These are phyloP conservation scores for Rhorus exstirpatorius DNA, from an alignment of 2,888 invertebrate genomes.

Conservation along the genomic window DNA sequence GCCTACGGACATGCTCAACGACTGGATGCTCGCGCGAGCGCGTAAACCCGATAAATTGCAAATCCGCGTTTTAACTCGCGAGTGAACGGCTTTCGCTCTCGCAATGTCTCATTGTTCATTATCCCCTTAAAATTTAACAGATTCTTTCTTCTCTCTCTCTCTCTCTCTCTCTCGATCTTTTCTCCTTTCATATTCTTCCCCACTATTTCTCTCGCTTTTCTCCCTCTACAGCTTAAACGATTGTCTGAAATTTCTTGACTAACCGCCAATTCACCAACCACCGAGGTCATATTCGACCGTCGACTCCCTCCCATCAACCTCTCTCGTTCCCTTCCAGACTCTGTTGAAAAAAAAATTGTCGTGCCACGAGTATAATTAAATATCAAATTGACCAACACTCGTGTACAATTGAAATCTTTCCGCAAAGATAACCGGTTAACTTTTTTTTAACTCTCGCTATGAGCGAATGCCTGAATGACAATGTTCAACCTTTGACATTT, in stretches of 20 bases:
- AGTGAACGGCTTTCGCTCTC: constrained; percentile 13
- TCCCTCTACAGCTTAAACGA: constrained; percentile 6
- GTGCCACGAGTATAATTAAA: not conserved
- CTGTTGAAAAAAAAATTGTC: not conserved
- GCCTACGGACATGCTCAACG: constrained; percentile 77
- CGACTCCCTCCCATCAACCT: not conserved
- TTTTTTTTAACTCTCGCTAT: no score
- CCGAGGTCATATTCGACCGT: not conserved
- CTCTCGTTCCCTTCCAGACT: not conserved
- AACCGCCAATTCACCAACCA: constrained; percentile 34
- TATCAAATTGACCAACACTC: not conserved
- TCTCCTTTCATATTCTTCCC: not conserved
- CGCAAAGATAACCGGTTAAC: no score
- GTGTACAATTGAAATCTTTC: no score
- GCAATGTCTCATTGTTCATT: not conserved
- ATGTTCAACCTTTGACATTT: no score
- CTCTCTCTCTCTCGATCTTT: not conserved
- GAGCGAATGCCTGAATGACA: no score
- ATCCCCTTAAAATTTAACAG: constrained; percentile 4
- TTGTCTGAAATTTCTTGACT: constrained; percentile 15
- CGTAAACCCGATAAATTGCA: constrained; percentile 3
- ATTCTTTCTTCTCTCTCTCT: not conserved
- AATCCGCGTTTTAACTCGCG: constrained; percentile 15
- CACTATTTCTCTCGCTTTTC: not conserved
- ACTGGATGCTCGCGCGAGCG: constrained; percentile 67